These are phyloP conservation scores for Cremastinae sp. DNA, from an alignment of 2,888 invertebrate species.

Conservation along the genomic window DNA sequence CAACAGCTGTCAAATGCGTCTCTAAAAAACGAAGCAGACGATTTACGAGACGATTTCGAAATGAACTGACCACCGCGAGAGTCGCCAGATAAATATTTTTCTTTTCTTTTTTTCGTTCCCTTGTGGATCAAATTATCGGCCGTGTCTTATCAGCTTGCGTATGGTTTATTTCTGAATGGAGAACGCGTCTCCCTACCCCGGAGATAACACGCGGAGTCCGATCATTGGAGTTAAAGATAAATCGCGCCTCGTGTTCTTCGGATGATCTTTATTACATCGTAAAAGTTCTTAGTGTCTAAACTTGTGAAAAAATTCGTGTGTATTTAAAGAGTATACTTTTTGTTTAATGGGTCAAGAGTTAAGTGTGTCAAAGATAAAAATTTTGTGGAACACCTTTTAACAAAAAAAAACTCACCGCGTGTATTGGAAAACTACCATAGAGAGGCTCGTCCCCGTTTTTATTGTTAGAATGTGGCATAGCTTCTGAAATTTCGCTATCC, in stretches of 20 bases:
- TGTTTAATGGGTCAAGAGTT: too few species aligned
- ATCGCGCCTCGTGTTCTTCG: background rate
- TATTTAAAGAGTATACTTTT: too few species aligned
- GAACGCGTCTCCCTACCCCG: background rate
- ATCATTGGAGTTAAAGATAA: constrained; percentile 16
- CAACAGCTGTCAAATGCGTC: too few species aligned
- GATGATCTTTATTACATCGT: background rate
- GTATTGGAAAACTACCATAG: constrained; percentile 65
- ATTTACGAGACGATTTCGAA: constrained; percentile 21
- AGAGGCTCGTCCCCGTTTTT: constrained; percentile 70
- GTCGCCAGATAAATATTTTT: background rate
- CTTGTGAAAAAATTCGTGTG: background rate
- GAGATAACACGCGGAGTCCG: constrained; percentile 30
- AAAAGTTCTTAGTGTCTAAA: constrained; percentile 6
- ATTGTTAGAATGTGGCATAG: constrained; percentile 53
- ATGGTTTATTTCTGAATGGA: constrained; percentile 18
- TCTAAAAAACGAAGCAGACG: background rate
- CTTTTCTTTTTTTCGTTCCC: background rate
- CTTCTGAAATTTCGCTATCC: constrained; percentile 65
- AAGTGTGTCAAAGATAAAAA: background rate
- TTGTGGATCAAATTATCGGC: constrained; percentile 1
- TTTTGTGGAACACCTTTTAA: background rate
- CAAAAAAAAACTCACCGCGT: constrained; percentile 67
- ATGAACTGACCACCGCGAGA: background rate
- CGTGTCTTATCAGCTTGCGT: constrained; percentile 32